A percentile compares a stretch with the other conserved stretches of the same genome.
Evolutionary conservation across 2,888 invertebrate species (phyloP).

Genomic region (Argyresthia goedartella): DNA sequence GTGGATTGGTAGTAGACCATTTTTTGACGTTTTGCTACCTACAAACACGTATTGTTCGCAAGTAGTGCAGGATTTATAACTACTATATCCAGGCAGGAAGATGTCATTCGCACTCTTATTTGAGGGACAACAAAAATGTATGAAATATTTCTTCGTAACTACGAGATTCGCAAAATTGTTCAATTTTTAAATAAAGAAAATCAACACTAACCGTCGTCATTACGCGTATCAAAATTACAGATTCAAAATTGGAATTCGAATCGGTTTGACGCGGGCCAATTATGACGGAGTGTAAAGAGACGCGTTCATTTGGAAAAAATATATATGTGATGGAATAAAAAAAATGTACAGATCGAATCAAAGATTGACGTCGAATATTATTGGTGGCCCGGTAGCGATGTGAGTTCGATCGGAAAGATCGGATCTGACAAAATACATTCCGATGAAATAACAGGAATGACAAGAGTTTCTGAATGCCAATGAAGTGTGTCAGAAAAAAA

Average conservation of each 20-base stretch:
- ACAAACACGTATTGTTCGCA: too few relatives aligned
- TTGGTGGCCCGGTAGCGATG: not conserved
- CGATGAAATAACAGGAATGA: constrained; percentile 32
- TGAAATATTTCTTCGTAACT: too few relatives aligned
- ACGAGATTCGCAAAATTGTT: too few relatives aligned
- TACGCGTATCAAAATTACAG: not conserved
- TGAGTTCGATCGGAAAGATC: constrained; percentile 28
- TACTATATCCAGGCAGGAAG: too few relatives aligned
- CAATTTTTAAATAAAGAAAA: not conserved
- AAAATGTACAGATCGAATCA: not conserved
- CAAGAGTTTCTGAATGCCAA: constrained; percentile 18
- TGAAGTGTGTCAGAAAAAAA: not conserved
- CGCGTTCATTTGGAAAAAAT: constrained; percentile 47
- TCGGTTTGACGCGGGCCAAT: constrained; percentile 40
- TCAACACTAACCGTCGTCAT: not conserved
- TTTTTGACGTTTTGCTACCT: not conserved
- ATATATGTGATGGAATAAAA: constrained; percentile 13
- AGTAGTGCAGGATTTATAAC: too few relatives aligned
- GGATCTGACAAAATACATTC: constrained; percentile 44
- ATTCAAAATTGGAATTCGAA: constrained; percentile 31
- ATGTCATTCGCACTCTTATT: too few relatives aligned
- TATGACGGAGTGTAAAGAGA: constrained; percentile 28
- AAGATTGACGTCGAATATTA: not conserved
- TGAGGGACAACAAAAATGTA: too few relatives aligned
- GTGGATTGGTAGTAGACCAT: not conserved